These are phyloP conservation scores for Psylliodes chrysocephalus DNA, from an alignment of 2,888 invertebrate species.

Conservation along the genomic window DNA sequence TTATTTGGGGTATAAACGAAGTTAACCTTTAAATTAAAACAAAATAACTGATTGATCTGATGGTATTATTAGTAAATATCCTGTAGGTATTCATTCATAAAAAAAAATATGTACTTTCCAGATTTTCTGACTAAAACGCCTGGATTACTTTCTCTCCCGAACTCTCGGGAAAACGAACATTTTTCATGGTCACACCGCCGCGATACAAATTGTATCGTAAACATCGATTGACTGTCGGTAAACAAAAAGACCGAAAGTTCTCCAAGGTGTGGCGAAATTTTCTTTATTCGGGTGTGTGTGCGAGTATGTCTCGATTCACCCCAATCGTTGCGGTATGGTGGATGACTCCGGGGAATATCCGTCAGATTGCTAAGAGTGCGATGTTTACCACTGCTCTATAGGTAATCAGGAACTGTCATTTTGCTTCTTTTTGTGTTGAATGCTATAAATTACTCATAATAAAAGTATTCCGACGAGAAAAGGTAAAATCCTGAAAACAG, in stretches of 20 bases:
- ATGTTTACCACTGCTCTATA: background rate
- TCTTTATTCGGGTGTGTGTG: constrained; percentile 14
- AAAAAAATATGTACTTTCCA: too few relatives aligned
- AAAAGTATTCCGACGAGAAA: too few relatives aligned
- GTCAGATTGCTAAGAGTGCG: constrained; percentile 9
- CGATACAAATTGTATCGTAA: constrained; percentile 48
- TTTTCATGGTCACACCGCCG: constrained; percentile 52
- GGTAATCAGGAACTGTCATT: constrained; percentile 1
- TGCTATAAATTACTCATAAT: too few relatives aligned
- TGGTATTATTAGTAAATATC: too few relatives aligned
- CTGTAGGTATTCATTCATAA: too few relatives aligned
- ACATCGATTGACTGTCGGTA: constrained; percentile 40
- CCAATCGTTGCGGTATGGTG: constrained; percentile 8
- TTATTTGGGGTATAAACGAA: too few relatives aligned
- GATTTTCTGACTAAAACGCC: background rate
- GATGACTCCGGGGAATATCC: constrained; percentile 23
- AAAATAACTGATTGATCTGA: too few relatives aligned
- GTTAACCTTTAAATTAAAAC: too few relatives aligned
- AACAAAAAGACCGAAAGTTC: constrained; percentile 8
- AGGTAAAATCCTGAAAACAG: too few relatives aligned
- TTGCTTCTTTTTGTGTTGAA: background rate
- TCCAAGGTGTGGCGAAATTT: constrained; percentile 16
- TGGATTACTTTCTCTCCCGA: background rate
- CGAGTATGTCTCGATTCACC: background rate
- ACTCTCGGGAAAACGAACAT: constrained; percentile 40